Percentiles rank a stretch among this genome's conserved stretches.
These are phyloP conservation scores for Lampris incognitus DNA, from an alignment of 2,113 vertebrate genomes.

Conservation along the genomic window DNA sequence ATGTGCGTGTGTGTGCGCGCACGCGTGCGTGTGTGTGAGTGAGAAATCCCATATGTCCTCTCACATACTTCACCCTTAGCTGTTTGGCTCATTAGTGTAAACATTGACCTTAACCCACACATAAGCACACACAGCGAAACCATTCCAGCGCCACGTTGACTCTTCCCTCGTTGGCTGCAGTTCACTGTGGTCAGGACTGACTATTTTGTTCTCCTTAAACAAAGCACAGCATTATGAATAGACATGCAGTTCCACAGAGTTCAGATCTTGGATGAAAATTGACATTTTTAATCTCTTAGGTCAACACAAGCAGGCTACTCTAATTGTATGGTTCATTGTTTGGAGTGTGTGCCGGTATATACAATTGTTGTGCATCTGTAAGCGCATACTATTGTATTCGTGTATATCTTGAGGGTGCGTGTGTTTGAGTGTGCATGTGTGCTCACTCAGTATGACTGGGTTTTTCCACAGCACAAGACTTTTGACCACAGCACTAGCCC, in stretches of 20 bases:
- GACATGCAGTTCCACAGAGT: constrained; percentile 1
- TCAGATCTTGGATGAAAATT: constrained; percentile 6
- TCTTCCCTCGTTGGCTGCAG: constrained; percentile 22
- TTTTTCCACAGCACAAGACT: constrained; percentile 71
- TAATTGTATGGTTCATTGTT: constrained; percentile 34
- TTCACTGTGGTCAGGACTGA: constrained; percentile 16
- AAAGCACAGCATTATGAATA: neutral
- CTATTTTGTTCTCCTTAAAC: constrained; percentile 26
- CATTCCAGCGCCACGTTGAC: constrained; percentile 33
- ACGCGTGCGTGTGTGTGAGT: constrained; percentile 7
- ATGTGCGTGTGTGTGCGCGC: no score
- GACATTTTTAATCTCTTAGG: constrained; percentile 28
- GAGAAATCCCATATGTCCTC: constrained; percentile 45
- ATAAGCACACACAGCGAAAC: constrained; percentile 6
- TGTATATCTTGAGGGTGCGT: constrained; percentile 12
- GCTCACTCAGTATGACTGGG: constrained; percentile 50
- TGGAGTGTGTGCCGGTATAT: constrained; percentile 27
- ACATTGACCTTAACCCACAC: constrained; percentile 34
- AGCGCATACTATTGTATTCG: neutral
- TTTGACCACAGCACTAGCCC: constrained; percentile 54
- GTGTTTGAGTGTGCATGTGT: constrained; percentile 13
- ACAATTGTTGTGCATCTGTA: neutral
- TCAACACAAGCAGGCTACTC: constrained; percentile 21
- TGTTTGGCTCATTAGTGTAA: constrained; percentile 57
- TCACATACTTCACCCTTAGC: constrained; percentile 36